Base-by-base conservation (phyloP, 2,113 vertebrate genomes). In the Ellobius talpinus region DNA sequence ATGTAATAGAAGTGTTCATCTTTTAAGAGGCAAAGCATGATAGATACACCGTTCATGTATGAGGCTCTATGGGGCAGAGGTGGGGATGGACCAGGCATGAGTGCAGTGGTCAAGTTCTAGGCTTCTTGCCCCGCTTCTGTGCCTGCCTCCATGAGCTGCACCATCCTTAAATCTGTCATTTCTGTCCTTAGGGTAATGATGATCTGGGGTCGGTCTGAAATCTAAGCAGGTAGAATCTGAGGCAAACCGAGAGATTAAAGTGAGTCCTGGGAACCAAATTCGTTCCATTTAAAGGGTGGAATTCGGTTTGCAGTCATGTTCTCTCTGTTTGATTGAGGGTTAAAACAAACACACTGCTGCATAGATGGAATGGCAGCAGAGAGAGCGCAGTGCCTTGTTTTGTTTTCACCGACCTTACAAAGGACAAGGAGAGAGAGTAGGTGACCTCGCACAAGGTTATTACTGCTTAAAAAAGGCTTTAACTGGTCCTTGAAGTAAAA, bases 401-500 rank as follows among this genome's bases (percentile, higher is more conserved):
- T 68, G 55, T 84, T 94, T 78, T 50, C 72, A 39, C 33, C 65
- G 74, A 84, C 84, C 82, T 93, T 70, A 78, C 52, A 73, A 87
- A 89, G 63, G n/a, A 65, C 72, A 79, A 89, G 42, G 26, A 73
- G 77, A 82, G 86, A 87, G 94, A 81, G 42, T 42, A 55, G 55
- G 13, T 74, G 88, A 91, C 93, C 85, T 96, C 36, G 52, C 26
- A 8, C 16, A 74, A 90, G 88, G 86, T 94, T 81, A 68, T 65
- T 89, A 79, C 84, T 6, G 31, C 45, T 63, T n/a, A 17, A 68
- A 33, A 87, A 76, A n/a, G 66, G 52, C 86, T 81, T 94, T 74
- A 50, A 45, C 79, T 93, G 58, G 84, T 87, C 95, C 95, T 93
- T 92, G 87, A 93, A 89, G 87, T 89, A 58, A 55, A 93, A 95